Conservation (phyloP, 2,113 vertebrate species). For the Phoenicopterus ruber region DNA sequence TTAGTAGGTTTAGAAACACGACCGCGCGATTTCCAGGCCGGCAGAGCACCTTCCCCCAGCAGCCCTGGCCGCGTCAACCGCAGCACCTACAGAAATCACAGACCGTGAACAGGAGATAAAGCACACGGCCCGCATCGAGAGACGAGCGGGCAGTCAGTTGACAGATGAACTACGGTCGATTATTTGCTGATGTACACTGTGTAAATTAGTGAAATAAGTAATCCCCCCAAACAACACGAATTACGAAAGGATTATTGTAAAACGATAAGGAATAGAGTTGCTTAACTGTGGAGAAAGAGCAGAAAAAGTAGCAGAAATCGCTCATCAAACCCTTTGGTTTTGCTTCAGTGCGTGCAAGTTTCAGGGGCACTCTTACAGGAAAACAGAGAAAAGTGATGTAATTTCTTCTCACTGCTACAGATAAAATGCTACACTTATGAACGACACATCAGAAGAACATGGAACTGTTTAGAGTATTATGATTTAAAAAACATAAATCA, state of each 20-base stretch:
- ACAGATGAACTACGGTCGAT: not conserved
- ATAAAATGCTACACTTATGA: not conserved
- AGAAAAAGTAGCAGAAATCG: not conserved
- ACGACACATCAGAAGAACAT: not conserved
- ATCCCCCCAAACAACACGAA: not conserved
- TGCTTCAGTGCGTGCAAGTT: not conserved
- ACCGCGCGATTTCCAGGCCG: not conserved
- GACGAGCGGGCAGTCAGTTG: not conserved
- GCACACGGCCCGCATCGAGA: no score
- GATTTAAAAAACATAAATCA: not conserved
- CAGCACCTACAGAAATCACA: fast-evolving
- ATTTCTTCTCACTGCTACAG: not conserved
- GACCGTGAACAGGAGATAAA: not conserved
- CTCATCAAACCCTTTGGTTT: not conserved
- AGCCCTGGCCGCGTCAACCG: not conserved
- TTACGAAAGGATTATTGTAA: not conserved
- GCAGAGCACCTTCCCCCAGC: not conserved
- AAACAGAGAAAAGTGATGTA: not conserved
- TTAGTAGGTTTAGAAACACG: no score
- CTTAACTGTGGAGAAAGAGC: not conserved
- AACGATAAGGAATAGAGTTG: not conserved
- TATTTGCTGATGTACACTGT: fast-evolving
- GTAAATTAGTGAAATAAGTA: not conserved
- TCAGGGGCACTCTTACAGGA: not conserved
- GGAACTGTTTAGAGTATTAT: not conserved